Evolutionary conservation across 2,797 vertebrate genomes (phyloP).

Genomic region (Xenops minutus): DNA sequence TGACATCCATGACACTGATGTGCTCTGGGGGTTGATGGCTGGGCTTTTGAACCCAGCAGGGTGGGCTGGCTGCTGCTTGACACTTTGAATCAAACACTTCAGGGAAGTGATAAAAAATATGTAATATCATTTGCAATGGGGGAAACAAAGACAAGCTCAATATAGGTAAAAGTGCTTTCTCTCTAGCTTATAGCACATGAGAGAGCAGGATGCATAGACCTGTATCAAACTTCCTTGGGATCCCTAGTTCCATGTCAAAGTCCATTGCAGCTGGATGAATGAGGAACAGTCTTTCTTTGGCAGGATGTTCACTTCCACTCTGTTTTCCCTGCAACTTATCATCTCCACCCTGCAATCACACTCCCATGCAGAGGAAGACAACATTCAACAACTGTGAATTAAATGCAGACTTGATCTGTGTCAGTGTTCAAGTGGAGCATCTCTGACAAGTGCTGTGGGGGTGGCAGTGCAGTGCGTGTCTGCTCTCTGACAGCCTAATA

Average conservation of each 20-base stretch:
- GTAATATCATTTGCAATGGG: background rate
- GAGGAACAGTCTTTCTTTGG: background rate
- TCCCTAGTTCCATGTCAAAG: background rate
- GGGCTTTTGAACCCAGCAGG: background rate
- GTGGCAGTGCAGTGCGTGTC: rapidly evolving
- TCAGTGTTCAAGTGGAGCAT: background rate
- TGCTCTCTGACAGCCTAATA: background rate
- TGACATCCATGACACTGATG: rapidly evolving
- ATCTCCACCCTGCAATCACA: background rate
- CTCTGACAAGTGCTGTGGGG: background rate
- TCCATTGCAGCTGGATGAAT: background rate
- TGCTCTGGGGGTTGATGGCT: background rate
- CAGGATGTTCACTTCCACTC: background rate
- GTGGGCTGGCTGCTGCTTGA: rapidly evolving
- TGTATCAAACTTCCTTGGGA: background rate
- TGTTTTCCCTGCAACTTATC: rapidly evolving
- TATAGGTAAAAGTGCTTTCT: background rate
- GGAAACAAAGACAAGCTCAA: background rate
- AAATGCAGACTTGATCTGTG: background rate
- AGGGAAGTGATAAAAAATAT: background rate
- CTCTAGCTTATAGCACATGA: background rate
- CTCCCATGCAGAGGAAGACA: background rate
- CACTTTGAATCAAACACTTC: background rate
- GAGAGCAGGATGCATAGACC: background rate
- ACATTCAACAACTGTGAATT: background rate